Percentiles rank a stretch among this genome's conserved stretches.
Conservation (phyloP, 2,888 invertebrate genomes). For the Cybosia mesomella region DNA sequence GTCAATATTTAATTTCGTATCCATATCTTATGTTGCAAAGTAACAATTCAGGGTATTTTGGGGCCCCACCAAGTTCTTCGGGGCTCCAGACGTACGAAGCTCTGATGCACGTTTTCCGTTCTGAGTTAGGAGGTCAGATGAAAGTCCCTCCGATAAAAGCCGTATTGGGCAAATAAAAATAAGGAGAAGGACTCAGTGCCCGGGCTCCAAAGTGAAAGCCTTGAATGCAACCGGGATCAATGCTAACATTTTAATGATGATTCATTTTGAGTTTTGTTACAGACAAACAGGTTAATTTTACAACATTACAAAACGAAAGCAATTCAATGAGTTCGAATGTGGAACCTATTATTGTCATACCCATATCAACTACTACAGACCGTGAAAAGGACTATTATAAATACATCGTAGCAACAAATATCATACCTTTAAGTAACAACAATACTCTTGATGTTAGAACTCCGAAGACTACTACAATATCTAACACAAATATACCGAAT, state of each 20-base stretch:
- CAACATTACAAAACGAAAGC: neutral
- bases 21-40: neutral
- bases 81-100: too few species aligned
- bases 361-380: conserved; percentile 11
- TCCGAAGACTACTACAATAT: neutral
- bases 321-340: neutral
- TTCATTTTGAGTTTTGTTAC: neutral
- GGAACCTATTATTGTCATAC: conserved; percentile 6
- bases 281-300: neutral
- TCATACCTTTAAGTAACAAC: conserved; percentile 6
- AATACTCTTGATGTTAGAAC: neutral
- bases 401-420: conserved; percentile 25
- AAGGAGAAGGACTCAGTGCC: too few species aligned
- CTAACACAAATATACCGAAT: neutral
- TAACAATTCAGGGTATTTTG: too few species aligned
- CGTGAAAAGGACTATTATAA: conserved; percentile 36
- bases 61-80: too few species aligned
- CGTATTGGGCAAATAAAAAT: too few species aligned
- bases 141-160: too few species aligned
- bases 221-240: too few species aligned
- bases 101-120: too few species aligned
- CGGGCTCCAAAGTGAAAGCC: too few species aligned
- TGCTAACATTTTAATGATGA: neutral
- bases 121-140: too few species aligned
- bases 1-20: too few species aligned